These are phyloP conservation scores for Acanthiza pusilla DNA, from an alignment of 2,797 vertebrate genomes.

Conservation along the genomic window DNA sequence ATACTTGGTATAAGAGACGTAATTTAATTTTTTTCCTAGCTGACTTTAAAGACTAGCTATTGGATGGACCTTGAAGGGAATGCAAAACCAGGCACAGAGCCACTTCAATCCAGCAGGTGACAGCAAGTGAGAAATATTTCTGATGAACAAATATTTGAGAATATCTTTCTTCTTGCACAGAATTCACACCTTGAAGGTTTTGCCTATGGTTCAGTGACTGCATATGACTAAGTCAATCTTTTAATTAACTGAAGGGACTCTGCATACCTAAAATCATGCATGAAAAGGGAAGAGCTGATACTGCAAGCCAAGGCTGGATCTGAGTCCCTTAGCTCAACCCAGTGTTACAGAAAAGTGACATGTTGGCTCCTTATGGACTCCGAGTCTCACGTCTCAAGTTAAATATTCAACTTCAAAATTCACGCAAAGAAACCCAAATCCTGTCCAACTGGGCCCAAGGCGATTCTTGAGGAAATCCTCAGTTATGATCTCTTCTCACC, in stretches of 20 bases:
- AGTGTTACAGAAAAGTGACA: accelerated
- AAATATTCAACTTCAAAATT: not conserved
- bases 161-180: not conserved
- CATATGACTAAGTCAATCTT: not conserved
- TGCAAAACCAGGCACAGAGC: not conserved
- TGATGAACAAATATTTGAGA: not conserved
- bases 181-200: not conserved
- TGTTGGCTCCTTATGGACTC: not conserved
- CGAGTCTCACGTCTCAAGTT: not conserved
- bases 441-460: not conserved
- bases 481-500: not conserved
- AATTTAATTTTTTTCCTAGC: not conserved
- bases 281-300: not conserved
- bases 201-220: not conserved
- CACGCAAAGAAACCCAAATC: not conserved
- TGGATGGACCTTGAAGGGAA: not conserved
- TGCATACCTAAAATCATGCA: not conserved
- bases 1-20: not conserved
- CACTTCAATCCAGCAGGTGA: not conserved
- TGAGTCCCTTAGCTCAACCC: not conserved
- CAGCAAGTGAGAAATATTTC: not conserved
- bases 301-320: not conserved
- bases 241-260: slow-evolving; percentile 22
- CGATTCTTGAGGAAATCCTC: not conserved
- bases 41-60: not conserved